Evolutionary conservation across 2,113 vertebrate species (phyloP), one percentile per base, ranked within the genome.

Genomic region (Istiophorus platypterus): DNA sequence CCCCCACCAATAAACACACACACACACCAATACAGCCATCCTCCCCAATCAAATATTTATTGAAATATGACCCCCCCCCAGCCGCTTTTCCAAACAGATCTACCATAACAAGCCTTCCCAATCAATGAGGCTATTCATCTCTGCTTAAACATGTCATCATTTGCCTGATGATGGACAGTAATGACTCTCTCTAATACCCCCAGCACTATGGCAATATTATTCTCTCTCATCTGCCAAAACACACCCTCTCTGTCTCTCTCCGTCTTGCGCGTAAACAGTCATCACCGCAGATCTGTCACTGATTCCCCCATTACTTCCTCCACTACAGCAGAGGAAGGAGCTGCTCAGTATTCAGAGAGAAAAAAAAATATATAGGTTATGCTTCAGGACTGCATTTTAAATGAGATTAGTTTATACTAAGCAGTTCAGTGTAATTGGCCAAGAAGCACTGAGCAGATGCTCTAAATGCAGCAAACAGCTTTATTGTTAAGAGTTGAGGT

Each of bases 1-100:
- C 41, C 70, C 75, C 37, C 72, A 22, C 22, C 18, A 39, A 56
- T 34, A 27, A 64, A 63, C 39, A 76, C 61, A 59, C 62, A 65
- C 31, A 59, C 49, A 66, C n/a, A 7, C 75, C 39, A 58, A 72
- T 58, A 58, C 75, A 79, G 51, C 59, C 24, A 18, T 58, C 66
- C 64, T 72, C 45, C 1, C 69, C 78, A 63, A 92, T 94, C 66
- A 90, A 92, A 91, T 92, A 92, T 93, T 92, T 87, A 92, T 88
- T 90, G 88, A 79, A 89, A 92, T 78, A 79, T 85, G 70, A 91
- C 76, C 57, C 87, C 37, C 57, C 63, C 1, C 13, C 9, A 57
- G 59, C 61, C 2, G 1, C 79, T 79, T 85, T 76, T 79, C 88
- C 31, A 80, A 88, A 82, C 76, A 83, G 75, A 87, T 88, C 80